A percentile compares a stretch with the other conserved stretches of the same genome.
phyloP scores from a whole-genome alignment of 2,113 vertebrate genomes.

The Callopanchax toddi region DNA sequence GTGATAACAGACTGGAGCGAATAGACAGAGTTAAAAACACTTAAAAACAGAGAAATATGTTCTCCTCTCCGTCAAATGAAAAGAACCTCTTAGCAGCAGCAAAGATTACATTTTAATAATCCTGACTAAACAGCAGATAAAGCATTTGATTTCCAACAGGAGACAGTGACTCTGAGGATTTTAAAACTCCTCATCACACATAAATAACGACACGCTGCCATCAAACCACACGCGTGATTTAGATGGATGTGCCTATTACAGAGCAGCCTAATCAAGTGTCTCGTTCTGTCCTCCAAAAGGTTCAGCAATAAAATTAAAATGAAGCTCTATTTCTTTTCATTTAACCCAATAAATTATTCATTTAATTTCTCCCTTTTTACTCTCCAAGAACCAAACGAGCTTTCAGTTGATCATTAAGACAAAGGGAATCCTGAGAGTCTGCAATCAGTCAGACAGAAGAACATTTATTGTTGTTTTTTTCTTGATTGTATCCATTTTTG shows the following conservation, averaged over 20 bases:
- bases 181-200: conserved; percentile 72
- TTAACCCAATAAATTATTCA: conserved; percentile 88
- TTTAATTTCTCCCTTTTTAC: conserved; percentile 73
- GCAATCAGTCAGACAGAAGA: conserved; percentile 7
- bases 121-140: conserved; percentile 35
- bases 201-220: conserved; percentile 79
- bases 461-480: conserved; percentile 12
- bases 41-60: too few relatives aligned
- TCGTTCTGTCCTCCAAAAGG: conserved; percentile 76
- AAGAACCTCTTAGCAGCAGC: conserved; percentile 42
- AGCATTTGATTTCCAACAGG: conserved; percentile 42
- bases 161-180: conserved; percentile 51
- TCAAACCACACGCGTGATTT: conserved; percentile 83
- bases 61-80: conserved; percentile 35
- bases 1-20: too few relatives aligned
- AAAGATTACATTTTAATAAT: conserved; percentile 64
- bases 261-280: conserved; percentile 83
- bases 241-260: conserved; percentile 84
- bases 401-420: conserved; percentile 67
- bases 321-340: conserved; percentile 85
- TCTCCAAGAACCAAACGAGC: conserved; percentile 80
- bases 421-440: conserved; percentile 34
- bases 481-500: conserved; percentile 18
- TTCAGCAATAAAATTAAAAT: conserved; percentile 85
- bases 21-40: too few relatives aligned